Evolutionary conservation across 2,888 invertebrate species (phyloP).

Genomic region (Phalangium opilio): DNA sequence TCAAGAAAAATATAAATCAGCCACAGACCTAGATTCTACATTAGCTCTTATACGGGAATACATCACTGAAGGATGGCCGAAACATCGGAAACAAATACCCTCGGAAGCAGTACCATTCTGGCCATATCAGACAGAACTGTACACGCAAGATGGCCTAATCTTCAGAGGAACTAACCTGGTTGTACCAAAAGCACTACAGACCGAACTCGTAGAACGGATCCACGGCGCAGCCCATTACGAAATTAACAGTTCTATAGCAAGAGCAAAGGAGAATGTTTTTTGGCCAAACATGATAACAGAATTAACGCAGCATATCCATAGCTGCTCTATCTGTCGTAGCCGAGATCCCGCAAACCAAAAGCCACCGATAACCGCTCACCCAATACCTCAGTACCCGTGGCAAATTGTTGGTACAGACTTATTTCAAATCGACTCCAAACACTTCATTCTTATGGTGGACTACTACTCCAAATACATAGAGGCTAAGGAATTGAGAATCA

Average conservation of each 20-base stretch:
- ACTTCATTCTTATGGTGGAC: slow-evolving; percentile 3
- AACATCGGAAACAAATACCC: neutral
- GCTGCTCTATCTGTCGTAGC: slow-evolving; percentile 1
- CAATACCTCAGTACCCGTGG: slow-evolving; percentile 4
- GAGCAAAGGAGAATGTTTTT: slow-evolving; percentile 3
- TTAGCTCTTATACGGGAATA: neutral
- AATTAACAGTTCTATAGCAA: slow-evolving; percentile 2
- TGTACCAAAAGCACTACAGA: neutral
- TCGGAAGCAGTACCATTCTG: slow-evolving; percentile 2
- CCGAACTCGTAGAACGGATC: neutral
- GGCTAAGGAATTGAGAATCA: neutral
- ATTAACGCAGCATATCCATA: neutral
- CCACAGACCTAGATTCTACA: neutral
- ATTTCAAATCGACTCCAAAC: slow-evolving; percentile 1
- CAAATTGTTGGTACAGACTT: slow-evolving; percentile 2
- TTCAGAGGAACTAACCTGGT: slow-evolving; percentile 3
- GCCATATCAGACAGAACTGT: slow-evolving; percentile 3
- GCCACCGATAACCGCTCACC: neutral
- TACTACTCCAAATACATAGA: slow-evolving; percentile 7
- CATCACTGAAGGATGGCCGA: slow-evolving; percentile 5
- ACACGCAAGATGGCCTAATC: slow-evolving; percentile 3
- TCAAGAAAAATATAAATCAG: neutral
- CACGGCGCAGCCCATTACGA: slow-evolving; percentile 4
- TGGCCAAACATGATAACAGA: slow-evolving; percentile 4
- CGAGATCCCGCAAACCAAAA: slow-evolving; percentile 2